phyloP scores from a whole-genome alignment of 2,888 invertebrate genomes.

The Mactromeris polynyma region DNA sequence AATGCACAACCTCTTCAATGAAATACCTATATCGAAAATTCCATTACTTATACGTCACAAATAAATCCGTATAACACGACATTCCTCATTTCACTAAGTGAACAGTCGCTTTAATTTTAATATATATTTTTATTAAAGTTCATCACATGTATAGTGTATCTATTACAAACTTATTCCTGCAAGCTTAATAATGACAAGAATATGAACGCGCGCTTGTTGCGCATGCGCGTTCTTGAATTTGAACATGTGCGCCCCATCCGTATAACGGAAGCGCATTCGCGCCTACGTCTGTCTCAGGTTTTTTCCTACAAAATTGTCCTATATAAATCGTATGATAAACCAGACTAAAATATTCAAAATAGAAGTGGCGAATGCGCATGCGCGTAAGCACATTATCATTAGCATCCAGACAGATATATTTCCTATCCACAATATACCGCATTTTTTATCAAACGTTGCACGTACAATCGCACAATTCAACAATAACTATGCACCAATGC shows the following conservation, averaged over 20 bases:
- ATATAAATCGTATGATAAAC: slow-evolving; percentile 53
- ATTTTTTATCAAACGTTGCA: slow-evolving; percentile 38
- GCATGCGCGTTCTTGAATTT: slow-evolving; percentile 65
- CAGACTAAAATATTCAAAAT: slow-evolving; percentile 68
- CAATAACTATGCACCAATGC: slow-evolving; percentile 33
- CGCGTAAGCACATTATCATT: slow-evolving; percentile 61
- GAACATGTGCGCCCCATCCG: slow-evolving; percentile 66
- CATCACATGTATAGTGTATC: slow-evolving; percentile 17
- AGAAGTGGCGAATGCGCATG: slow-evolving; percentile 50
- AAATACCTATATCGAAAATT: not conserved
- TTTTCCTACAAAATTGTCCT: slow-evolving; percentile 51
- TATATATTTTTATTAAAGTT: slow-evolving; percentile 6
- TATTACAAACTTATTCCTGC: slow-evolving; percentile 35
- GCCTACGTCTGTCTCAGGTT: slow-evolving; percentile 56
- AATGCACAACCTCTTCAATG: not conserved
- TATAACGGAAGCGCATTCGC: slow-evolving; percentile 52
- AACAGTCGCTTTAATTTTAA: not conserved
- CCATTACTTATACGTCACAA: not conserved
- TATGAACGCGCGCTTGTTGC: slow-evolving; percentile 35
- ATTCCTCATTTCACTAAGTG: not conserved
- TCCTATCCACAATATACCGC: slow-evolving; percentile 36
- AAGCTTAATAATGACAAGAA: slow-evolving; percentile 27
- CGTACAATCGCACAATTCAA: slow-evolving; percentile 33
- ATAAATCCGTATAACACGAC: not conserved
- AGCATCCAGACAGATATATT: slow-evolving; percentile 62